Conservation (phyloP, 2,113 vertebrate species). For the Sisor rabdophorus region DNA sequence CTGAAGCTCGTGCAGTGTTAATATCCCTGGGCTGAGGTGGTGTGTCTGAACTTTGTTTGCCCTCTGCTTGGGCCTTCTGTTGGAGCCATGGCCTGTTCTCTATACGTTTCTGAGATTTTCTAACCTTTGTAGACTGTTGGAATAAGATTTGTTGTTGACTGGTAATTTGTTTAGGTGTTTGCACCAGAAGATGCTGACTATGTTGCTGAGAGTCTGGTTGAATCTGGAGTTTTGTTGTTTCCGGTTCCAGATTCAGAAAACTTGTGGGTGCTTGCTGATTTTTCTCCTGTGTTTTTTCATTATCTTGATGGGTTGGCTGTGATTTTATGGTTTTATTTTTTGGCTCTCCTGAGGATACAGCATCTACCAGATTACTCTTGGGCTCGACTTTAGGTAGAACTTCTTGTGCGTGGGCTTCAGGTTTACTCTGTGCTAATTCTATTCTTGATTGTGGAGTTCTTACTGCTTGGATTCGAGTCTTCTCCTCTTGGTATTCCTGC, state of each 20-base stretch:
- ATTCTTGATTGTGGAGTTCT: not conserved
- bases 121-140: conserved; percentile 53
- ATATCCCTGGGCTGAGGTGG: conserved; percentile 22
- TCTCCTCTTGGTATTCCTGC: conserved; percentile 59
- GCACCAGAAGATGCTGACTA: conserved; percentile 15
- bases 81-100: conserved; percentile 72
- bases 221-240: not conserved
- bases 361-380: conserved; percentile 22
- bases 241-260: conserved; percentile 12
- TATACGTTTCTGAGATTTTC: conserved; percentile 55
- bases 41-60: conserved; percentile 26
- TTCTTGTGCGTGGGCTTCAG: conserved; percentile 39
- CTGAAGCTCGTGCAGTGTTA: not conserved
- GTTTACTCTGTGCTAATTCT: conserved; percentile 12
- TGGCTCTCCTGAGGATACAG: not conserved
- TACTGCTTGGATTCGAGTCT: conserved; percentile 1
- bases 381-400: not conserved
- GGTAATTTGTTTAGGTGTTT: conserved; percentile 26
- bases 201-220: conserved; percentile 28
- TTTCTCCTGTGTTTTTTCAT: conserved; percentile 20
- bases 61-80: conserved; percentile 44
- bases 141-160: conserved; percentile 44
- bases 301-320: not conserved
- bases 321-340: not conserved
- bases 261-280: not conserved